Evolutionary conservation across 2,888 invertebrate genomes (phyloP), one percentile per base, ranked within the genome.

Genomic region (Oscheius sp.): DNA sequence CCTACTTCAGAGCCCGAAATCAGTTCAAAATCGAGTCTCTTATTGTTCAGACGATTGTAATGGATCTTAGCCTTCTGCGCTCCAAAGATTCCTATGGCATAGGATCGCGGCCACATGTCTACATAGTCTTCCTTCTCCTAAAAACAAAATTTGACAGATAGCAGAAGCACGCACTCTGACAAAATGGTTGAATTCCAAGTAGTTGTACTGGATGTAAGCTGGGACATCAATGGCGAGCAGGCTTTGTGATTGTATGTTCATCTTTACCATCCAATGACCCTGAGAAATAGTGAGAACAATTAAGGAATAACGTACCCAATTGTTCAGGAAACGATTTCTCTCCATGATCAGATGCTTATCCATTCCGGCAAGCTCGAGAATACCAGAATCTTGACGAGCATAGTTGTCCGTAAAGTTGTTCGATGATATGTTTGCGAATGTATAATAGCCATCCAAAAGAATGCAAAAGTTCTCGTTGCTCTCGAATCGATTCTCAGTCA

Each of bases 311-410:
- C 76, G 55, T 60, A 82, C 85, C 85, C 86, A 85, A 70, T 89
- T 89, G 29, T 60, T 76, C 70, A 79, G 77, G 74, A 88, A 89
- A 35, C 89, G 78, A 76, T 89, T 89, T 29, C 87, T 60, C 85
- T 93, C 93, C 74, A 98, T 93, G 75, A 93, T 92, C 90, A 98
- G 92, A 85, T 94, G 94, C 90, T 99, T 99, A 90, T 99, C 99
- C 96, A 98, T 99, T 9, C 99, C 99, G 33, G 79, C 58, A 10
- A 88, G 51, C 33, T 86, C 83, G 32, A 86, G 47, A 47, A 96
- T 90, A 0, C 96, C 95, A 13, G 91, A 92, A 84, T 93, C 42
- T 86, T 78, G 65, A 86, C 85, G 93, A 86, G 98, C 98, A 50
- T 91, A 91, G 88, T 99, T 99, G 74, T 94, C 93, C 1, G 93